A percentile compares a stretch with the other conserved stretches of the same genome.
Conservation (phyloP, 2,113 vertebrate species). For the Dipodomys merriami region DNA sequence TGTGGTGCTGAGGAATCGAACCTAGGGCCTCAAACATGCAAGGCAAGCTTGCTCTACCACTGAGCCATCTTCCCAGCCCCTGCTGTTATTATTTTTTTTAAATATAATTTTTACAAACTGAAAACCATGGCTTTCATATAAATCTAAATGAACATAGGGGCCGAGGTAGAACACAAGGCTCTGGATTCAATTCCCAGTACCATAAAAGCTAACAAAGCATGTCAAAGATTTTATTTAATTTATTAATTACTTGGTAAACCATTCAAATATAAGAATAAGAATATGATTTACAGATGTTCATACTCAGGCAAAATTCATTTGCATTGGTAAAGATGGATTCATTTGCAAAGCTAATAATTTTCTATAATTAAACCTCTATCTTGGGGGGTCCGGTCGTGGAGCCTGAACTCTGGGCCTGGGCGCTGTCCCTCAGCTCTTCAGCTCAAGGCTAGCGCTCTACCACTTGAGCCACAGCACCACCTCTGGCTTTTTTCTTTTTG, state of each 20-base stretch:
- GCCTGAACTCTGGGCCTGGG: no score
- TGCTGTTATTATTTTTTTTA: slow-evolving; percentile 6
- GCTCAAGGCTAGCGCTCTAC: no score
- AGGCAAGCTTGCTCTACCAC: no score
- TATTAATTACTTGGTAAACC: slow-evolving; percentile 39
- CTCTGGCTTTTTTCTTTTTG: no score
- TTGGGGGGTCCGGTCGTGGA: no score
- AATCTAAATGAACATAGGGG: background rate
- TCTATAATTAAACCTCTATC: slow-evolving; percentile 6
- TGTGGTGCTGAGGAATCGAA: no score
- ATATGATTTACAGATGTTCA: slow-evolving; percentile 36
- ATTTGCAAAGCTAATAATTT: slow-evolving; percentile 34
- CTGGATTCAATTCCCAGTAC: background rate
- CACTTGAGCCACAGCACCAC: no score
- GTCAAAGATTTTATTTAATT: slow-evolving; percentile 59
- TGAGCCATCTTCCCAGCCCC: no score
- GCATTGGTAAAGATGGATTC: slow-evolving; percentile 1
- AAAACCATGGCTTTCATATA: slow-evolving; percentile 30
- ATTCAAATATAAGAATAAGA: slow-evolving; percentile 49
- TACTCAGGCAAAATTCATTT: slow-evolving; percentile 38
- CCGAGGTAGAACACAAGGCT: background rate
- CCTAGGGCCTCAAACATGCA: no score
- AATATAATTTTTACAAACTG: slow-evolving; percentile 48
- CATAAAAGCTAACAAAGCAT: background rate
- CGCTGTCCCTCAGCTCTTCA: no score